Evolutionary conservation across 2,113 vertebrate genomes (phyloP), one percentile per base, ranked within the genome.

Genomic region (Chlamydotis undulata): DNA sequence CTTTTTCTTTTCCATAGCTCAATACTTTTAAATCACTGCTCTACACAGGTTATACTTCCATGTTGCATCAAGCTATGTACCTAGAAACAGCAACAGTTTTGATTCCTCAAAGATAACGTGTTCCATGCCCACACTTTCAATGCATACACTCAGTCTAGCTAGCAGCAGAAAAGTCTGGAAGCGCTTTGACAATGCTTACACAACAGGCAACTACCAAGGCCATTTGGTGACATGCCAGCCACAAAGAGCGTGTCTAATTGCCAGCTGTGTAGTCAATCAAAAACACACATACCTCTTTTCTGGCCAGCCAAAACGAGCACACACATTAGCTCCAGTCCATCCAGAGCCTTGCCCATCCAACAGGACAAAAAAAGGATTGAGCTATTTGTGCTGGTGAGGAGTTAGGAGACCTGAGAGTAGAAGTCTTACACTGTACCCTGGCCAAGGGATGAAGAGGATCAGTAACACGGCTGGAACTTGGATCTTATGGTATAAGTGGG

Each of bases 211-310:
- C 56, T 63, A 47, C 55, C 10, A 57, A 80, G 73, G 47, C 52
- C 50, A 12, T 35, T 12, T 74, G 53, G 80, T 84, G 83, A 81
- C 9, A 5, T 39, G 87, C 15, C 80, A 95, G 95, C 83, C 64
- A 71, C 55, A 65, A 64, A 0, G 2, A 93, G 71, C 1, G 0
- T 65, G 53, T 77, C 75, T 56, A 84, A 67, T 4, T 79, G 70
- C 70, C 92, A 94, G 94, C 77, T 84, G 87, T 65, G 65, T 0
- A 75, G 52, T 35, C 83, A 86, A 65, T 29, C 87, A 90, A 80
- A 96, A 88, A 29, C 93, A 93, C 94, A 93, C 79, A 77, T 47
- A 94, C 80, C 94, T 96, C 83, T 59, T 52, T 29, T 81, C 7
- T 75, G 83, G 89, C 60, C 93, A 94, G 80, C 77, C 89, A 86